Conservation (phyloP, 2,888 invertebrate species). For the Atherix ibis region DNA sequence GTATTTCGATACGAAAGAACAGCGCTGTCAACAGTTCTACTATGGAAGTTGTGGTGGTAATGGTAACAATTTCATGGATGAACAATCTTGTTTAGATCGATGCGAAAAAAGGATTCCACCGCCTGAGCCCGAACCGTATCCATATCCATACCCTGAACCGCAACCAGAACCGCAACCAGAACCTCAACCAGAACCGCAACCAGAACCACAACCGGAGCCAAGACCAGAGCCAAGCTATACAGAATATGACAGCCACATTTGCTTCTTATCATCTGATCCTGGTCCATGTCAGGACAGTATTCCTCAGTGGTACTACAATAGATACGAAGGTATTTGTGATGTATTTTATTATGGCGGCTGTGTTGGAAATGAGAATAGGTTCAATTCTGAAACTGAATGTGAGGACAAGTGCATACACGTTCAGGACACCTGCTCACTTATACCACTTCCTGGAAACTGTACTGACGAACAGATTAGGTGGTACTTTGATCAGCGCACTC, state of each 20-base stretch:
- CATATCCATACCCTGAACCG: conserved; percentile 13
- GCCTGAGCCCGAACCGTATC: conserved; percentile 25
- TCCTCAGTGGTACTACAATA: conserved; percentile 51
- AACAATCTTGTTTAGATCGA: conserved; percentile 47
- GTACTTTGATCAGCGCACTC: conserved; percentile 23
- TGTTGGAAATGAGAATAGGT: conserved; percentile 67
- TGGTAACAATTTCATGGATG: conserved; percentile 62
- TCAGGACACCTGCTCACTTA: conserved; percentile 37
- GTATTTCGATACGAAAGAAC: conserved; percentile 66
- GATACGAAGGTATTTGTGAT: conserved; percentile 52
- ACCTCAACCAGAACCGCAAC: conserved; percentile 8
- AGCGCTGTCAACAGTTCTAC: conserved; percentile 63
- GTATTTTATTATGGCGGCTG: conserved; percentile 71
- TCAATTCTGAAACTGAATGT: conserved; percentile 51
- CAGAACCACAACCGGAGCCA: conserved; percentile 9
- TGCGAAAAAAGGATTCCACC: conserved; percentile 44
- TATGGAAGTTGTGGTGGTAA: conserved; percentile 91
- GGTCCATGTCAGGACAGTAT: conserved; percentile 46
- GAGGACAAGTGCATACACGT: conserved; percentile 48
- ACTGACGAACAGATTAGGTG: conserved; percentile 23
- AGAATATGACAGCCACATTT: too few species aligned
- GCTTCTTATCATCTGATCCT: conserved; percentile 46
- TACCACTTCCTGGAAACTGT: conserved; percentile 24
- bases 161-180: conserved; percentile 9
- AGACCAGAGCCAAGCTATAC: conserved; percentile 6